phyloP scores from a whole-genome alignment of 2,888 invertebrate species.

The Scaptomyza reducta region DNA sequence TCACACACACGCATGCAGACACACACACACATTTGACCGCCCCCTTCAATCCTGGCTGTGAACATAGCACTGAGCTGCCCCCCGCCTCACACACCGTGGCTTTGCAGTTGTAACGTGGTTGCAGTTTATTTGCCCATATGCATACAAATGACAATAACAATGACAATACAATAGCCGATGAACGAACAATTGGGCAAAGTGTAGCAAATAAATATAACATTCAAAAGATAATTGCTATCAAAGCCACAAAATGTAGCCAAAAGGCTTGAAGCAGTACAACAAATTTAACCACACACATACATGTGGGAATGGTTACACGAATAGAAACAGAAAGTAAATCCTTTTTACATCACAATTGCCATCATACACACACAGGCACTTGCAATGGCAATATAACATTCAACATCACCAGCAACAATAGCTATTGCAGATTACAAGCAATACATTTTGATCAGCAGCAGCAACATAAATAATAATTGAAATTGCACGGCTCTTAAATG shows the following conservation, averaged over 20 bases:
- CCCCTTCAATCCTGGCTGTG: slow-evolving; percentile 2
- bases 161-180: slow-evolving; percentile 55
- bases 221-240: slow-evolving; percentile 81
- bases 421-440: slow-evolving; percentile 32
- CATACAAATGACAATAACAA: slow-evolving; percentile 57
- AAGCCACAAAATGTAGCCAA: slow-evolving; percentile 79
- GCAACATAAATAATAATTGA: slow-evolving; percentile 11
- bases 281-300: slow-evolving; percentile 19
- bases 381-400: slow-evolving; percentile 40
- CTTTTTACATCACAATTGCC: slow-evolving; percentile 58
- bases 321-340: slow-evolving; percentile 55
- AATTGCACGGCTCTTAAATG: slow-evolving; percentile 3
- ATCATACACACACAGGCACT: slow-evolving; percentile 12
- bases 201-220: slow-evolving; percentile 80
- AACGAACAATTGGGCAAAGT: slow-evolving; percentile 74
- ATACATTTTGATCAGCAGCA: slow-evolving; percentile 14
- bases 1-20: slow-evolving; percentile 3
- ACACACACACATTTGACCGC: slow-evolving; percentile 7
- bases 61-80: slow-evolving; percentile 8
- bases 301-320: slow-evolving; percentile 7
- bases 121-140: slow-evolving; percentile 54
- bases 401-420: slow-evolving; percentile 16
- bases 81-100: slow-evolving; percentile 7
- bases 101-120: slow-evolving; percentile 28
- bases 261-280: slow-evolving; percentile 65